Conservation (phyloP, 2,113 vertebrate species). For the Stomatorhinus ivindoensis region DNA sequence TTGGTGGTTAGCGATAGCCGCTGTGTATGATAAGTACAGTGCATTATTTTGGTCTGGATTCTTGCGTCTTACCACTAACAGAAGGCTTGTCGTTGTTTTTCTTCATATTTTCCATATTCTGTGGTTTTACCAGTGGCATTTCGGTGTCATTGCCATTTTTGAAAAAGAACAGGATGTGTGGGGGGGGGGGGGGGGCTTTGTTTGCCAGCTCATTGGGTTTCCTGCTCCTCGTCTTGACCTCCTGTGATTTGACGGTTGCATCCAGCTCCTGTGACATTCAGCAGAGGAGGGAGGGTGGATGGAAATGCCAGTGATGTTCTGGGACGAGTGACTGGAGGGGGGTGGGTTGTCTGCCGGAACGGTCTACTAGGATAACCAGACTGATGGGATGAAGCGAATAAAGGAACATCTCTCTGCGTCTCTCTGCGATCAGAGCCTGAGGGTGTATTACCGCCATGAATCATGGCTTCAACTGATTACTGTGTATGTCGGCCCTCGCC, state of each 20-base stretch:
- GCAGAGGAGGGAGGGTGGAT: background rate
- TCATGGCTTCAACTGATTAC: slow-evolving; percentile 22
- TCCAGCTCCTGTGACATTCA: background rate
- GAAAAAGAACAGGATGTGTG: background rate
- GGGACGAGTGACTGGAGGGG: background rate
- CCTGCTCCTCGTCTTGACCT: background rate
- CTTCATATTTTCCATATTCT: slow-evolving; percentile 10
- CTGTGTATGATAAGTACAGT: slow-evolving; percentile 3
- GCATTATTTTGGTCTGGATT: background rate
- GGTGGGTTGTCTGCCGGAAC: background rate
- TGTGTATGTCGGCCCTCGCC: background rate
- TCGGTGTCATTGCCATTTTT: slow-evolving; percentile 8
- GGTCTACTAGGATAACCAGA: background rate
- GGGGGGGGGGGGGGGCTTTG: background rate
- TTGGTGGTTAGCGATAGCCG: slow-evolving; percentile 13
- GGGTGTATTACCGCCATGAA: background rate
- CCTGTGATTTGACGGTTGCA: background rate
- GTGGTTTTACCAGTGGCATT: background rate
- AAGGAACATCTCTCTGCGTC: background rate
- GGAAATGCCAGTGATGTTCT: background rate
- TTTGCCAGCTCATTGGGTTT: background rate
- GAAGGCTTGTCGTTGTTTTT: slow-evolving; percentile 8
- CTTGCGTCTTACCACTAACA: slow-evolving; percentile 20
- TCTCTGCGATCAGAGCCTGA: background rate
- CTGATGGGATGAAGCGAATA: background rate